Base-by-base conservation (phyloP, 2,888 invertebrate species). In the Ectobius pallidus region DNA sequence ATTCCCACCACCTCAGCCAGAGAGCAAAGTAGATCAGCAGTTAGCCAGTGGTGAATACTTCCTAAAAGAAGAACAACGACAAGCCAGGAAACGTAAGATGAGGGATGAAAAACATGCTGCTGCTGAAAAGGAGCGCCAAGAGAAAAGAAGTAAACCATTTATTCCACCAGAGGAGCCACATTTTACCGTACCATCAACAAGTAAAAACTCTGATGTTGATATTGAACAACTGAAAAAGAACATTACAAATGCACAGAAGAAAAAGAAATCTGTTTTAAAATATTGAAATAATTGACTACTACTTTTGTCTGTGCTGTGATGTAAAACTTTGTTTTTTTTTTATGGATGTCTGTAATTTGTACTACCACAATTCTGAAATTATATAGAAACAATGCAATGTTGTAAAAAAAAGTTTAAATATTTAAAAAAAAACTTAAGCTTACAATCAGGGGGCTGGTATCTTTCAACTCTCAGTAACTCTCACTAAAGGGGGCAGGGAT, bases 31-130 rank as follows among this genome's bases (percentile, higher is more conserved):
- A 80, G 99, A 99, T 82, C 92, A 92, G 81, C 89, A 96, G 83
- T 84, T 99, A 80, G 96, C 94, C n/a, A 89, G 92, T 55, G 99
- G 99, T 71, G 98, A 99, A 86, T 99, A 95, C 84, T 99, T 99
- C 89, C 89, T 99, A 68, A 95, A 92, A 78, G 91, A 94, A 80
- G 91, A 92, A 77, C 92, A 95, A 78, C 92, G 90, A 81, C 88
- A 86, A 76, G 88, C 89, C 0, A 92, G 91, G 79, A 88, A 86
- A 76, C 87, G 87, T 73, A 91, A 92, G 81, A 92, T 93, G 79
- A 91, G 90, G 76, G 90, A 91, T 77, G 91, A 92, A 75, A 95
- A 92, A 81, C 92, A 95, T 81, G 86, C 88, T 20, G 90, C 90
- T 78, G 91, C 90, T 1, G 89, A 90, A 61, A 91, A 91, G 78